These are phyloP conservation scores for Columba livia DNA, from an alignment of 2,113 vertebrate genomes.

Conservation along the genomic window DNA sequence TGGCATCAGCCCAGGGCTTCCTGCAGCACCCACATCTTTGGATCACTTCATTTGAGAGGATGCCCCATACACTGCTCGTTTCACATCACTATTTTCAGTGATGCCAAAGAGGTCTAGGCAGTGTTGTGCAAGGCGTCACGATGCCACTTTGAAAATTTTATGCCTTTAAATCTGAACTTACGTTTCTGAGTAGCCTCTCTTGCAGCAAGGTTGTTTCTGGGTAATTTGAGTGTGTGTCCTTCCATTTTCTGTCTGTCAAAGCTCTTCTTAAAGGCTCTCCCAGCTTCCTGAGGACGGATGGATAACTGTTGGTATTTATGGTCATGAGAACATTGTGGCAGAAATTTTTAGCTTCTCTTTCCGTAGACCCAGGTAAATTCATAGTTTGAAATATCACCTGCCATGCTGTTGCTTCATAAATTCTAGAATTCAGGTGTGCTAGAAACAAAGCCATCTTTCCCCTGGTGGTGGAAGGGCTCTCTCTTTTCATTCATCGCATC, in stretches of 20 bases:
- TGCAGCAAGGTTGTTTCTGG: not conserved
- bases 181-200: not conserved
- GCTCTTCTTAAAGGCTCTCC: not conserved
- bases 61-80: not conserved
- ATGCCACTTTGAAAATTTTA: not conserved
- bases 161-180: not conserved
- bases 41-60: not conserved
- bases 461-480: rapidly evolving
- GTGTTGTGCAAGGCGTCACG: not conserved
- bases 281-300: not conserved
- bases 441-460: not conserved
- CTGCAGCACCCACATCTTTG: not conserved
- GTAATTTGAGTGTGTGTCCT: not conserved
- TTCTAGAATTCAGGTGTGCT: not conserved
- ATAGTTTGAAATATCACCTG: not conserved
- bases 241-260: not conserved
- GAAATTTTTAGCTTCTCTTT: not conserved
- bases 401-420: not conserved
- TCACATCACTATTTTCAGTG: not conserved
- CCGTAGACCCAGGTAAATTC: not conserved
- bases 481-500: not conserved
- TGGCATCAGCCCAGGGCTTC: not conserved
- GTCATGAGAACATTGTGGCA: not conserved
- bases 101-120: rapidly evolving
- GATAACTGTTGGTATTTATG: not conserved